Base-by-base conservation (phyloP, 2,888 invertebrate species). In the Atethmia centrago region DNA sequence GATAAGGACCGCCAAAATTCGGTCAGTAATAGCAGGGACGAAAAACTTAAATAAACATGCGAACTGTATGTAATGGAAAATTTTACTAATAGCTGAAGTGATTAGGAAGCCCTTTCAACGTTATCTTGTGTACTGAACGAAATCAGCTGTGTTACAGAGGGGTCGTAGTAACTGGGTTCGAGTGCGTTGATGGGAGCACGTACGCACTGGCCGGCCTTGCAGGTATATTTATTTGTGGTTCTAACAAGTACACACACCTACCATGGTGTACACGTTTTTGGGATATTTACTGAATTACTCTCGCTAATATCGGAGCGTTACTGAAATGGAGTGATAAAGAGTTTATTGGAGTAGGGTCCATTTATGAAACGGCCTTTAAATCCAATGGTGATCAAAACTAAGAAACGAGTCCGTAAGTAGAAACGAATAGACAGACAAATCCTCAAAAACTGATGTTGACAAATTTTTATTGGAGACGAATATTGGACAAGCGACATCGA, bases 181-280 rank as follows among this genome's bases (percentile, higher is more conserved):
- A 85, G 80, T 88, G 90, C 91, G 91, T 86, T 89, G 59, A 66
- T 28, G 74, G 62, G 73, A 86, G 85, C 94, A 94, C 94, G 94
- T 94, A 94, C 88, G 90, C 93, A 89, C 86, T 62, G 75, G 51
- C 70, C 81, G 89, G 79, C 90, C 90, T 90, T 87, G 87, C 66
- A 68, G 70, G 75, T 88, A 81, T 88, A 83, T 88, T 88, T 88
- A 83, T 88, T 88, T 86, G 85, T 85, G 72, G 75, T 76, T 82
- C 64, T 70, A 75, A 58, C 66, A 63, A 77, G 62, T 74, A 77
- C 75, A 71, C 45, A 70, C 47, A 65, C 58, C 31, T 51, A 65
- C 58, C 31, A 74, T 77, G 53, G 74, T 62, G 72, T 66, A 76
- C 55, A 77, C 66, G 70, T 65, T 77, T 62, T 73, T 63, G 36